Evolutionary conservation across 1,140 invertebrate genomes (phyloP).

Genomic region (Drosophila bocki): DNA sequence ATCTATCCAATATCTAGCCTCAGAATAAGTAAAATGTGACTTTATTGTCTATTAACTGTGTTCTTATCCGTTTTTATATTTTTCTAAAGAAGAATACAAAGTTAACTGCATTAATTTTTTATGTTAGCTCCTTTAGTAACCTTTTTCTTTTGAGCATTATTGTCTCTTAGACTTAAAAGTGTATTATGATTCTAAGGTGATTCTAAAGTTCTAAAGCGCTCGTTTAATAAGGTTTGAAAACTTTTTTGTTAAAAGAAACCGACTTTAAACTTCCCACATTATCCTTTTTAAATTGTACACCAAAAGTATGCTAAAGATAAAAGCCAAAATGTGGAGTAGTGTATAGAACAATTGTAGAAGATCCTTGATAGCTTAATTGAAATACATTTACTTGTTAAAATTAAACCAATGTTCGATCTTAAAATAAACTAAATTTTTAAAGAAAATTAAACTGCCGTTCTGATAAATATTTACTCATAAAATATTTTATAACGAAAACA

Average conservation of each 20-base stretch:
- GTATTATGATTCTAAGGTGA: background rate
- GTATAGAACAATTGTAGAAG: too few relatives aligned
- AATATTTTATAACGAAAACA: background rate
- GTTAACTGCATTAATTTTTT: too few relatives aligned
- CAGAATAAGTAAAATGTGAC: too few relatives aligned
- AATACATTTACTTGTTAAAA: background rate
- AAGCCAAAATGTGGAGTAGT: background rate
- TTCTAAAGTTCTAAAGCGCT: background rate
- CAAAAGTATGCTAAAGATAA: background rate
- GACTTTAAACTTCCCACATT: background rate
- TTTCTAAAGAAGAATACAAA: background rate
- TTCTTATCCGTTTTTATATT: background rate
- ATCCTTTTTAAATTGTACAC: background rate
- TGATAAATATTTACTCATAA: slow-evolving; percentile 4
- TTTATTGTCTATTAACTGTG: too few relatives aligned
- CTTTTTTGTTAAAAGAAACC: background rate
- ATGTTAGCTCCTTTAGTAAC: background rate
- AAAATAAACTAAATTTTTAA: background rate
- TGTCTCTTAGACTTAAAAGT: too few relatives aligned
- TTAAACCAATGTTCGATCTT: background rate
- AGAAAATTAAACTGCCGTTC: background rate
- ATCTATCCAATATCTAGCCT: too few relatives aligned
- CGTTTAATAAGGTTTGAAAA: background rate
- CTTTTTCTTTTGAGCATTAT: background rate
- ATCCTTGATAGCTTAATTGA: background rate